Conservation (phyloP, 2,113 vertebrate species). For the Mobula birostris region DNA sequence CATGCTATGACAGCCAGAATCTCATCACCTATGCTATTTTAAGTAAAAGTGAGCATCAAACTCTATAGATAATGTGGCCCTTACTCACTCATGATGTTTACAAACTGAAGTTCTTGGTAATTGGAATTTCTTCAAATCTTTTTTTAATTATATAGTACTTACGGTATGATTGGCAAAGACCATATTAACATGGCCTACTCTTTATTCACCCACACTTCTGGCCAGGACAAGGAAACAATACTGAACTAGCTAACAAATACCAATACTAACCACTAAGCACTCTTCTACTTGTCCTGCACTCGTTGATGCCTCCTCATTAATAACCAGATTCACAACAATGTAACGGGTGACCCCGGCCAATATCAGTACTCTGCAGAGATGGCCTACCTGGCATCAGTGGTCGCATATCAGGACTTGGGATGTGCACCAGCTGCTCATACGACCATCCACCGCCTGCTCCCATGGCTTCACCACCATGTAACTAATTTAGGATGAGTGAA, state of each 20-base stretch:
- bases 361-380: too few species aligned
- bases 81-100: background rate
- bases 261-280: too few species aligned
- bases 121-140: slow-evolving; percentile 1
- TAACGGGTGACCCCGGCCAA: too few species aligned
- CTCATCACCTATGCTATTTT: slow-evolving; percentile 35
- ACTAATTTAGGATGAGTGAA: background rate
- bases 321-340: too few species aligned
- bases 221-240: background rate
- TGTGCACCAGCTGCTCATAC: too few species aligned
- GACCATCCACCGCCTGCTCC: too few species aligned
- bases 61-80: background rate
- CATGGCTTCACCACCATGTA: too few species aligned
- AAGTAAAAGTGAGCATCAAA: slow-evolving; percentile 9
- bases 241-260: background rate
- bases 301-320: background rate
- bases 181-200: background rate
- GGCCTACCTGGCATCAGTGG: too few species aligned
- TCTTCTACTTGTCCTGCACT: too few species aligned
- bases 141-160: background rate
- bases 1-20: slow-evolving; percentile 4
- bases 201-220: background rate
- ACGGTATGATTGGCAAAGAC: background rate
- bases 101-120: too few species aligned
- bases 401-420: too few species aligned